phyloP scores from a whole-genome alignment of 2,113 vertebrate species.

The Sprattus sprattus region DNA sequence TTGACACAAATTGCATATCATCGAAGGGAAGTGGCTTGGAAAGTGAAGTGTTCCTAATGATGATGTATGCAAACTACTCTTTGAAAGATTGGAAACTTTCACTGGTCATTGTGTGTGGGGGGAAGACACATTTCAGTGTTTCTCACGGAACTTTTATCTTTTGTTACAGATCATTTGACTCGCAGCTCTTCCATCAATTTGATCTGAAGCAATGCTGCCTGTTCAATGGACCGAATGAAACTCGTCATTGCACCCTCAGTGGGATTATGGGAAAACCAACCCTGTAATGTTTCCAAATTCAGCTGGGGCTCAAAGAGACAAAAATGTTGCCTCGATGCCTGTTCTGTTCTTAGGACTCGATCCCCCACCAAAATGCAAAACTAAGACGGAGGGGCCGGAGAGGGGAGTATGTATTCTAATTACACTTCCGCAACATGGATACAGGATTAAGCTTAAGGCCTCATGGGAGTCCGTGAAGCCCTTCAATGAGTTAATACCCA shows the following conservation, averaged over 20 bases:
- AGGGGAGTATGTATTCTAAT: conserved; percentile 34
- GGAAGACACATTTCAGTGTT: neutral
- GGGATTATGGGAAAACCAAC: neutral
- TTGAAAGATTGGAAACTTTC: neutral
- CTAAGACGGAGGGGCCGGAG: neutral
- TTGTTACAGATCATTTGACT: conserved; percentile 5
- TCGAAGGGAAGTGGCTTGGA: neutral
- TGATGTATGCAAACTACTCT: neutral
- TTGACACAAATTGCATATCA: neutral
- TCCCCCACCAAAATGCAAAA: neutral
- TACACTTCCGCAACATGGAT: conserved; percentile 31
- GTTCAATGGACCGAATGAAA: neutral
- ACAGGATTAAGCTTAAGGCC: conserved; percentile 31
- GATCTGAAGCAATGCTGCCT: neutral
- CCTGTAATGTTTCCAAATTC: neutral
- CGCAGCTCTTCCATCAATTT: neutral
- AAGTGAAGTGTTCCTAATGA: neutral
- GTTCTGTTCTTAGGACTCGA: neutral
- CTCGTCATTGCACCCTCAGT: neutral
- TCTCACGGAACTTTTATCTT: neutral
- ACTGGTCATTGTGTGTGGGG: neutral
- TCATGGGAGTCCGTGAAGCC: conserved; percentile 33
- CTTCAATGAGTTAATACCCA: conserved; percentile 37
- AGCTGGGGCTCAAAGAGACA: neutral
- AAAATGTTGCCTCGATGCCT: neutral